Evolutionary conservation across 2,888 invertebrate genomes (phyloP), one percentile per base, ranked within the genome.

Genomic region (Caradrina clavipalpis): DNA sequence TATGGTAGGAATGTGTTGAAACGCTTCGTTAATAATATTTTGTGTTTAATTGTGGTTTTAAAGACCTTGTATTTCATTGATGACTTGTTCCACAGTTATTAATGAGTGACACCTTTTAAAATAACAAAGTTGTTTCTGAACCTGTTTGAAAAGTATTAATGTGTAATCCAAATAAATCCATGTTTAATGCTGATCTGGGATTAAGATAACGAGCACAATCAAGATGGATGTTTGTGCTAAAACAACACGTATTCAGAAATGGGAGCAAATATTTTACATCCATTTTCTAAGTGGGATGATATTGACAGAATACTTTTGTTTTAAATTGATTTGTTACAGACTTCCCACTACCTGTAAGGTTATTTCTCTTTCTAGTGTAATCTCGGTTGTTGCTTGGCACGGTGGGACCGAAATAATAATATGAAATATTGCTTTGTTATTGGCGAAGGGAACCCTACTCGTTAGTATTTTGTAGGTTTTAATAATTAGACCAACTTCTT

Each of bases 151-250:
- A 55, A 58, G 22, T 45, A 50, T 35, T 56, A 51, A 61, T 42
- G 17, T 56, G 42, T 21, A 21, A 17, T 47, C 11, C 42, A 49
- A 55, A 73, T 73, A 56, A n/a, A 11, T 21, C 15, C 2, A 55
- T 45, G 47, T 73, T 49, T 56, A 26, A 54, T 15, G 13, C 21
- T 75, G 31, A 68, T 15, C 21, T 53, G 45, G 56, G 21, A 64
- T 62, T 55, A 47, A 61, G 11, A 56, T 49, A 53, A 69, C 42
- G 62, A 69, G 15, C 11, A 50, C 35, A 51, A 62, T 53, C 58
- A 66, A 72, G 39, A 81, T 56, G 59, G 21, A 66, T 66, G 42
- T 63, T 53, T 50, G 73, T 66, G 56, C 56, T 72, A 78, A 66
- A 78, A 77, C 64, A 77, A 81, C 59, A 78, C 11, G 35, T 31